Evolutionary conservation across 2,113 vertebrate species (phyloP), one percentile per base, ranked within the genome.

Genomic region (Gobius niger): DNA sequence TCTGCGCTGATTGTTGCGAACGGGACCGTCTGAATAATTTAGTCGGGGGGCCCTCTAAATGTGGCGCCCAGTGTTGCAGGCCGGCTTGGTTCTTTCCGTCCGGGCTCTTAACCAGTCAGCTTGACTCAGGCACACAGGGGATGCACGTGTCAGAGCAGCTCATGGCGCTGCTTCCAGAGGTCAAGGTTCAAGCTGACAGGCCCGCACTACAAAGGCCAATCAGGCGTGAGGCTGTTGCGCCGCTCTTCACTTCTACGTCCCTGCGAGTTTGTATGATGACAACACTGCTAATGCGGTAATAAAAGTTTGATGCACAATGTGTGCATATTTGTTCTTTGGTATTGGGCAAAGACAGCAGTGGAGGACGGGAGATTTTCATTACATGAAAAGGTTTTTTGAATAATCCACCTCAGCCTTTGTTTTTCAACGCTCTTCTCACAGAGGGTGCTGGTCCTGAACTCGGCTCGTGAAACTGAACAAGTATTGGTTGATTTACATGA

Each of bases 21-120:
- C 70, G 83, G 88, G 87, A 83, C 84, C 80, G 84, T 89, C 83
- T 91, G 88, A 91, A 91, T 91, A 86, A 91, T 91, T 91, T 83
- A 91, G 80, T 74, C 15, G 68, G 72, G 72, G 79, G 85, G 70
- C 80, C 83, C 85, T 85, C 78, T 87, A 87, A 90, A 85, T 88
- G 88, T 77, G 80, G 72, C 24, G 81, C 83, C 54, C 13, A 1
- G 81, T 81, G 82, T 80, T 76, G 77, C 66, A 75, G 73, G 65
- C 82, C 80, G 2, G 61, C 69, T 79, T 7, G 68, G 59, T 68
- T 81, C 54, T 63, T 70, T 69, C 85, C 88, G 83, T 87, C 63
- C 76, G 8, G 62, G 87, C 87, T 91, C 90, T 91, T 91, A 91
- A 87, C 71, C 80, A 91, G 88, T 90, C 90, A 90, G 83, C 84